Evolutionary conservation across 2,888 invertebrate genomes (phyloP).

Genomic region (Trachelus tabidus): DNA sequence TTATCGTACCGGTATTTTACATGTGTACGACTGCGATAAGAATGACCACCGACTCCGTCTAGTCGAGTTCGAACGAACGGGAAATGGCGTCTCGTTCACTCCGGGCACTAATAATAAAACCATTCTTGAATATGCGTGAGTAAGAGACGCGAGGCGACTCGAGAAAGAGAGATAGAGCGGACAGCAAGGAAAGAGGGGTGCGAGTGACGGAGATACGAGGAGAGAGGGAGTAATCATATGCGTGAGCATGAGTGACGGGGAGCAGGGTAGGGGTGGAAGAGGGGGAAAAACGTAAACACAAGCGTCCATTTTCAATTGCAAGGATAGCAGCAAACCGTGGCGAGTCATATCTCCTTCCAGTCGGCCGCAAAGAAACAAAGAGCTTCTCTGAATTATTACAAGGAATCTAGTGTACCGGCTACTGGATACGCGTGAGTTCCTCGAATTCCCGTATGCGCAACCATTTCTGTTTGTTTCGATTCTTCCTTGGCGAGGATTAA

Average conservation of each 20-base stretch:
- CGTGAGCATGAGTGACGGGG: neutral
- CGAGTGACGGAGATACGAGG: neutral
- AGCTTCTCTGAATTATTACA: neutral
- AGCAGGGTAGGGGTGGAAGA: neutral
- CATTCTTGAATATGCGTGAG: neutral
- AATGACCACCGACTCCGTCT: neutral
- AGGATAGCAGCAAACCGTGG: neutral
- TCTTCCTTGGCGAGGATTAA: neutral
- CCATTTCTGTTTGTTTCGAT: neutral
- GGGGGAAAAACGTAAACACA: neutral
- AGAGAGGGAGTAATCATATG: neutral
- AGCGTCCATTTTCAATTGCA: neutral
- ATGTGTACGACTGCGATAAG: neutral
- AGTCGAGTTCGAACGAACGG: neutral
- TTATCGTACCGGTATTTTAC: neutral
- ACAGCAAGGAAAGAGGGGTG: neutral
- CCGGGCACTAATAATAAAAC: neutral
- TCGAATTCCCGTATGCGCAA: neutral
- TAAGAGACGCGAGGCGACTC: neutral
- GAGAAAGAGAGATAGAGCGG: neutral
- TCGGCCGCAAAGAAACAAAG: neutral
- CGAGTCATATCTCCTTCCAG: neutral
- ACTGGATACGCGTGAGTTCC: neutral
- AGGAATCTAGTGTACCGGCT: neutral
- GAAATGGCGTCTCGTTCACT: neutral